Conservation (phyloP, 1,140 invertebrate genomes). For the Prorops nasuta region DNA sequence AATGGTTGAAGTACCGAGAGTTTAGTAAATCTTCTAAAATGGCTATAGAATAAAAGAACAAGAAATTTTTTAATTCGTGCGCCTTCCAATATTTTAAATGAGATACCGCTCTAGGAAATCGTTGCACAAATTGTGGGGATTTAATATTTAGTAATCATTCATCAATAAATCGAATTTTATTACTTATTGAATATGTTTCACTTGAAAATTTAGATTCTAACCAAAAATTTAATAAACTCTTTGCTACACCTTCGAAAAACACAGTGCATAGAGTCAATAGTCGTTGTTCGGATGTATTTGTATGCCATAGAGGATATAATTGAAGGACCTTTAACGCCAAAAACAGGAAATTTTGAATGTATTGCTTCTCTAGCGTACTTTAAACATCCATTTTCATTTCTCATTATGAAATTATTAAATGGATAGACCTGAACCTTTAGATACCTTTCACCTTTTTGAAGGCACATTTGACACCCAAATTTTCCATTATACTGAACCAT, state of each 20-base stretch:
- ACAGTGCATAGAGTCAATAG: not conserved
- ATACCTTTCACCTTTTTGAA: not conserved
- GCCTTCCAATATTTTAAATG: not conserved
- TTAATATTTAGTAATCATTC: not conserved
- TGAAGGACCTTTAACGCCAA: not conserved
- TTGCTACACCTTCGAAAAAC: not conserved
- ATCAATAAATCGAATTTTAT: not conserved
- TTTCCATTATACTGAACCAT: slow-evolving; percentile 6
- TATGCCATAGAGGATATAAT: not conserved
- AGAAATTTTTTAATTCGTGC: not conserved
- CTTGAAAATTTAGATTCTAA: not conserved
- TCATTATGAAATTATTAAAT: not conserved
- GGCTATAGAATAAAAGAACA: too few species aligned
- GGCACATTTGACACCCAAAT: too few species aligned
- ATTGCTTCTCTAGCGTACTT: not conserved
- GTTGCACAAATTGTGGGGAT: slow-evolving; percentile 10
- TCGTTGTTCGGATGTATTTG: not conserved
- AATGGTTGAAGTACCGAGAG: too few species aligned
- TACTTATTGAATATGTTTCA: too few species aligned
- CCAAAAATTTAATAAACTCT: not conserved
- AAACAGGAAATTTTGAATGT: not conserved
- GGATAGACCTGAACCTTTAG: not conserved
- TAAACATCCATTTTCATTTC: too few species aligned
- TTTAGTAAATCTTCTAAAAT: too few species aligned
- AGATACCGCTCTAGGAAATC: slow-evolving; percentile 6